A percentile compares a stretch with the other conserved stretches of the same genome.
Evolutionary conservation across 37 sponge, comb jelly and placozoan genomes (phyloP).

Genomic region (Ephydatia muelleri): DNA sequence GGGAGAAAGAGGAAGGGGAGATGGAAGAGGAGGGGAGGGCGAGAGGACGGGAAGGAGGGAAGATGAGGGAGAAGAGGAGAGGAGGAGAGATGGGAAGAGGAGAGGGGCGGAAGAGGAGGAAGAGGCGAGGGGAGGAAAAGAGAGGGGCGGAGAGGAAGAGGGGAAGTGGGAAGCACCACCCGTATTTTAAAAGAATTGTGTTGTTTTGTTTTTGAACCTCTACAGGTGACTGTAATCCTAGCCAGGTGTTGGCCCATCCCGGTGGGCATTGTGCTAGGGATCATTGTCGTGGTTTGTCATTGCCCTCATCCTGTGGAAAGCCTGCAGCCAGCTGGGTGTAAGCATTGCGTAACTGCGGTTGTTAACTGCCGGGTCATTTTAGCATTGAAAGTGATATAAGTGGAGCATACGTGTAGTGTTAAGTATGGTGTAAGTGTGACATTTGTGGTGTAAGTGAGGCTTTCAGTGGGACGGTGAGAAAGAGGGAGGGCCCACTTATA

Average conservation of each 20-base stretch:
- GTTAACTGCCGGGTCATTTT: background rate
- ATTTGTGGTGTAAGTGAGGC: background rate
- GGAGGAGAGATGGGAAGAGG: no score
- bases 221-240: constrained; percentile 16
- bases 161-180: no score
- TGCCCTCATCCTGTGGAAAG: constrained; percentile 37
- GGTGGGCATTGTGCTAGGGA: constrained; percentile 51
- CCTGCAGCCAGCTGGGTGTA: constrained; percentile 41
- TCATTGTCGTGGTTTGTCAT: constrained; percentile 46
- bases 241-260: constrained; percentile 40
- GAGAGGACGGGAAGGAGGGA: no score
- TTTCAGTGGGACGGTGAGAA: background rate
- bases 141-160: no score
- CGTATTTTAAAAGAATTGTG: no score
- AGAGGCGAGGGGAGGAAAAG: no score
- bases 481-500: background rate
- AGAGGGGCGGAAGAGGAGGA: no score
- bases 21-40: no score
- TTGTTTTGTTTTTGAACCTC: no score
- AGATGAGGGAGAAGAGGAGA: background rate
- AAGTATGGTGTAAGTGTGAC: background rate
- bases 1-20: no score
- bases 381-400: background rate
- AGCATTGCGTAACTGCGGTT: background rate
- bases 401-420: background rate